A percentile compares a stretch with the other conserved stretches of the same genome.
phyloP scores from a whole-genome alignment of 2,797 vertebrate genomes.

The Tragelaphus eurycerus region DNA sequence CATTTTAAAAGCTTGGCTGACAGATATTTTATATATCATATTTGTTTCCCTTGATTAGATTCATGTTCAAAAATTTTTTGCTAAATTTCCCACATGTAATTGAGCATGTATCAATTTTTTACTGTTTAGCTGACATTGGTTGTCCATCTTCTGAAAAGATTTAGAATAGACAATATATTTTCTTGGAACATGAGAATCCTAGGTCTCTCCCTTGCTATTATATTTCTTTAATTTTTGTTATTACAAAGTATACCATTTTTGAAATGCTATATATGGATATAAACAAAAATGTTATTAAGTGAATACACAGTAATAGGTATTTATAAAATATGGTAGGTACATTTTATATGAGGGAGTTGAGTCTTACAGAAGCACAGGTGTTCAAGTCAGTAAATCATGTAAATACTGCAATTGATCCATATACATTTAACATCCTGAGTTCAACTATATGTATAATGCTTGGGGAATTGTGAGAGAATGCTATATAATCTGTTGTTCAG shows the following conservation, averaged over 20 bases:
- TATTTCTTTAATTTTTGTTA: not conserved
- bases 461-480: not conserved
- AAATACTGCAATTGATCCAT: not conserved
- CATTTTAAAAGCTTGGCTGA: not conserved
- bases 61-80: not conserved
- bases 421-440: not conserved
- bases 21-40: not conserved
- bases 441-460: not conserved
- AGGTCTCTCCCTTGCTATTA: not conserved
- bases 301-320: not conserved
- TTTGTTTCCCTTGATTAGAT: not conserved
- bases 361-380: not conserved
- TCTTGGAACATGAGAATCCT: not conserved
- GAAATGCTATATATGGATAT: not conserved
- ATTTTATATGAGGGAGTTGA: not conserved
- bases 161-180: not conserved
- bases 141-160: not conserved
- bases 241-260: not conserved
- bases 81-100: not conserved
- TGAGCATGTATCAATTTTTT: not conserved
- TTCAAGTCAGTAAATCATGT: not conserved
- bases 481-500: not conserved
- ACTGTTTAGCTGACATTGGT: not conserved
- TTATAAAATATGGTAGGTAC: not conserved
- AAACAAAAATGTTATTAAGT: not conserved